Percentiles rank a stretch among this genome's conserved stretches.
These are phyloP conservation scores for Epicauta chinensis DNA, from an alignment of 1,140 invertebrate genomes.

Conservation along the genomic window DNA sequence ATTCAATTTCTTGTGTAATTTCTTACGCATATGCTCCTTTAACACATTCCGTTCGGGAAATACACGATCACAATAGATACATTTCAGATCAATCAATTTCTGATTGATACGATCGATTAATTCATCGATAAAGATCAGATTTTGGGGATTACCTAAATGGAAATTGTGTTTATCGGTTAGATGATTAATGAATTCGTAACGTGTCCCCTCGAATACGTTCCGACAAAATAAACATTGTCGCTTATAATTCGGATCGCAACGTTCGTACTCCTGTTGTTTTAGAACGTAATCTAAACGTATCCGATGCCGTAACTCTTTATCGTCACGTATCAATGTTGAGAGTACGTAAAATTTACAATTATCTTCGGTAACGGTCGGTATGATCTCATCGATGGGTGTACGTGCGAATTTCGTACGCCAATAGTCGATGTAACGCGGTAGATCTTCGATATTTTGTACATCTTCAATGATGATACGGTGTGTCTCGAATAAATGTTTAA, in stretches of 20 bases:
- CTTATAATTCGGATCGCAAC: constrained; percentile 65
- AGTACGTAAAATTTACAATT: constrained; percentile 70
- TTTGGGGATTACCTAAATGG: constrained; percentile 81
- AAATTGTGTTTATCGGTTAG: constrained; percentile 82
- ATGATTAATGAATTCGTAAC: constrained; percentile 70
- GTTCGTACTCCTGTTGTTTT: constrained; percentile 68
- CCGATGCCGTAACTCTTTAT: constrained; percentile 64
- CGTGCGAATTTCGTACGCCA: constrained; percentile 68
- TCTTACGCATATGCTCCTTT: constrained; percentile 94
- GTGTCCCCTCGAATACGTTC: constrained; percentile 47
- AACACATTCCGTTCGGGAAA: constrained; percentile 78
- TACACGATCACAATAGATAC: constrained; percentile 82
- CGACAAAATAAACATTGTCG: constrained; percentile 80
- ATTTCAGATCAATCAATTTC: constrained; percentile 57
- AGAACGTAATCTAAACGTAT: constrained; percentile 56
- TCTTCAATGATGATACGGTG: constrained; percentile 78
- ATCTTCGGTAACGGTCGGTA: constrained; percentile 35
- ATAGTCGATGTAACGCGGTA: constrained; percentile 70
- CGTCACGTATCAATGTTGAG: constrained; percentile 73
- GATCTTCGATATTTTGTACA: constrained; percentile 68
- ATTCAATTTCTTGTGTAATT: constrained; percentile 85
- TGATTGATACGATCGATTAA: constrained; percentile 57
- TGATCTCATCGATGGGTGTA: constrained; percentile 33
- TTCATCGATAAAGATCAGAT: constrained; percentile 80
- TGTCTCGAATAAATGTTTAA: constrained; percentile 65